Conservation (phyloP, 1,140 invertebrate genomes). For the Physella acuta region DNA sequence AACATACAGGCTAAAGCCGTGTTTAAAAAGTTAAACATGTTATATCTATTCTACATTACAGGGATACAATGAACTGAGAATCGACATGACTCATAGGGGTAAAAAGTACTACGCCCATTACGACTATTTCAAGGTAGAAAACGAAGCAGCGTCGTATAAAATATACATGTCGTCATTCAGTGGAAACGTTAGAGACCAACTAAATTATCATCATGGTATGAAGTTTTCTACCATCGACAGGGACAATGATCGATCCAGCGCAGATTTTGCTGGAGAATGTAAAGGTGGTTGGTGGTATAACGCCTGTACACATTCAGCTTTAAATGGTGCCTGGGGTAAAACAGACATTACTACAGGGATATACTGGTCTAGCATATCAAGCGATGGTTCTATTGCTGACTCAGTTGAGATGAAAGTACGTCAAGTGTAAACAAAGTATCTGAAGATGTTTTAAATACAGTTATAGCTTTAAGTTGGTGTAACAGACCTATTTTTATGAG, state of each 20-base stretch:
- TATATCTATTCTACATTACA: no score
- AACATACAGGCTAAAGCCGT: no score
- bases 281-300: background rate
- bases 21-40: no score
- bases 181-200: background rate
- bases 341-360: no score
- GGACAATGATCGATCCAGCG: constrained; percentile 72
- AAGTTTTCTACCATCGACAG: constrained; percentile 71
- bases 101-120: background rate
- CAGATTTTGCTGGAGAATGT: constrained; percentile 66
- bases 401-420: no score
- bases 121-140: background rate
- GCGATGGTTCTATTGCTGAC: no score
- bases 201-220: constrained; percentile 65
- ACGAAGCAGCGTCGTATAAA: background rate
- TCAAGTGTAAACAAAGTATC: no score
- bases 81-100: background rate
- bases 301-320: background rate
- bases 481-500: no score
- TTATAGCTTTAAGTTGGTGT: no score
- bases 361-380: no score
- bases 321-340: constrained; percentile 2
- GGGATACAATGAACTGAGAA: background rate
- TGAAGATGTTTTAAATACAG: no score
- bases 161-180: background rate